Base-by-base conservation (phyloP, 2,888 invertebrate species). In the Craniophora ligustri region DNA sequence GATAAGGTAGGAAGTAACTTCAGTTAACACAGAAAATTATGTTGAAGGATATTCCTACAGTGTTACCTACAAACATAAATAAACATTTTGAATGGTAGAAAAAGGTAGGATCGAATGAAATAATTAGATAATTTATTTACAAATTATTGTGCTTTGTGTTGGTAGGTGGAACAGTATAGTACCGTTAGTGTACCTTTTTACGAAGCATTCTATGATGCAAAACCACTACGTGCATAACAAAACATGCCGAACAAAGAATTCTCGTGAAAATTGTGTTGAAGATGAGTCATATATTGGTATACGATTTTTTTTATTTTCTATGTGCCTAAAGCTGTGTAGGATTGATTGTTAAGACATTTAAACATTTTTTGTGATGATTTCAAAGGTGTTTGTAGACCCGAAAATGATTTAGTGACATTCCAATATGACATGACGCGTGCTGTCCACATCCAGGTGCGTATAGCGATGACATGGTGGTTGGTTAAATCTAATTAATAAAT, bases 381-480 rank as follows among this genome's bases (percentile, higher is more conserved):
- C 14, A 34, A 26, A 44, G 32, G 32, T 32, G 34, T 44, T 32
- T 38, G 5, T 3, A 15, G 3, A n/a, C 16, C 2, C 8, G 10
- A 14, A 19, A 8, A 2, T 5, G 11, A 28, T 1, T n/a, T 18
- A 48, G 50, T 62, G 54, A 38, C 19, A 39, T 54, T 47, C 50
- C 40, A 45, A 44, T 30, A 56, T 50, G 41, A 67, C 71, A 62
- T 50, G 42, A 67, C 74, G 64, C 66, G 80, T 81, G 81, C 77
- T 55, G 48, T 72, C 72, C 75, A 62, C 61, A 65, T 67, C 75
- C 67, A 64, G 38, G 74, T 74, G 75, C 76, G 74, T 63, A 42
- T 65, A 61, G 69, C 72, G 65, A 73, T 78, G 84, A 84, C 88
- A 85, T 75, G 80, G 84, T 86, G 89, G 88, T 85, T 84, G 82